Evolutionary conservation across 2,113 vertebrate species (phyloP).

Genomic region (Onychostoma macrolepis): DNA sequence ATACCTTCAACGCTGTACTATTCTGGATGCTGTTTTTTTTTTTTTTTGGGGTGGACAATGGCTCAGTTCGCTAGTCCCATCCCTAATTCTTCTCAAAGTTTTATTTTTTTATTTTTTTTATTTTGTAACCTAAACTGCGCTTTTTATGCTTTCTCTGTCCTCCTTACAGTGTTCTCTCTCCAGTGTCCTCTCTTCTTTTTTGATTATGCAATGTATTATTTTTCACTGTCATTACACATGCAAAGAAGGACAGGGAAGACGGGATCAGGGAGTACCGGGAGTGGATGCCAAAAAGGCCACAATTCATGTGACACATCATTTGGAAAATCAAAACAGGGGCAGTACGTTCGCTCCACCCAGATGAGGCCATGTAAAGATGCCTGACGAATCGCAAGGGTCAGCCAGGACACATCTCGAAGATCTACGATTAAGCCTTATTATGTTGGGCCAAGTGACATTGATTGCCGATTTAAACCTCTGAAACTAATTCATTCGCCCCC

Average conservation of each 20-base stretch:
- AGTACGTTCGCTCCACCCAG: constrained; percentile 90
- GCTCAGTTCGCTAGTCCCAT: constrained; percentile 68
- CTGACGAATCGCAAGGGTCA: constrained; percentile 84
- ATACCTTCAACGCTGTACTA: constrained; percentile 71
- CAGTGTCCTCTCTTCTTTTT: constrained; percentile 10
- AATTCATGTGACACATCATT: constrained; percentile 88
- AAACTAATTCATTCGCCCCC: constrained; percentile 77
- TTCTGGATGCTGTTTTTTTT: constrained; percentile 52
- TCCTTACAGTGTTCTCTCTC: constrained; percentile 31
- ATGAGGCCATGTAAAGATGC: constrained; percentile 85
- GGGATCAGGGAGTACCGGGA: constrained; percentile 43
- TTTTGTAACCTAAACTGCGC: constrained; percentile 50
- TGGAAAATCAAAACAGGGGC: constrained; percentile 93
- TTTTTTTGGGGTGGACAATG: constrained; percentile 68
- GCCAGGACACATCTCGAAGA: constrained; percentile 90
- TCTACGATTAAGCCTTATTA: constrained; percentile 88
- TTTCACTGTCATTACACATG: constrained; percentile 37
- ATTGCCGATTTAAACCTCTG: constrained; percentile 79
- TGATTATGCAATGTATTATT: constrained; percentile 10
- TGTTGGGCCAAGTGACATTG: constrained; percentile 81
- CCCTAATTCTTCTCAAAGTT: constrained; percentile 52
- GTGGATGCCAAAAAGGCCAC: constrained; percentile 51
- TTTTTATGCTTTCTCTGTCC: constrained; percentile 51
- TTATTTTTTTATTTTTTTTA: constrained; percentile 18
- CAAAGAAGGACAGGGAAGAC: constrained; percentile 37